phyloP scores from a whole-genome alignment of 2,888 invertebrate species.

The Spodoptera littoralis region DNA sequence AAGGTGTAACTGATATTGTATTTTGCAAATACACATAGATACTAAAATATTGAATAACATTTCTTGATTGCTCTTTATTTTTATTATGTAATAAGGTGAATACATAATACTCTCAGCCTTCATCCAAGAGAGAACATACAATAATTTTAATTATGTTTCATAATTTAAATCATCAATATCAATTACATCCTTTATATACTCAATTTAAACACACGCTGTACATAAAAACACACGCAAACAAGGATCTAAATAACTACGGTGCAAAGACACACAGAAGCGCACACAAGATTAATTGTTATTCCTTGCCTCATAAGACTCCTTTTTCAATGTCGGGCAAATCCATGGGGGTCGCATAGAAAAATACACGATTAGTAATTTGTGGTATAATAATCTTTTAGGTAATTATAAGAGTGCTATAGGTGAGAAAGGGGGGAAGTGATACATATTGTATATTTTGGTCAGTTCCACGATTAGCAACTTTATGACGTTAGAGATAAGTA shows the following conservation, averaged over 20 bases:
- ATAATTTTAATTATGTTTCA: too few species aligned
- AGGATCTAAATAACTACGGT: conserved; percentile 40
- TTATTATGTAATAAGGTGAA: too few species aligned
- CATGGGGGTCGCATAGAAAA: conserved; percentile 75
- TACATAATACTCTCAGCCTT: too few species aligned
- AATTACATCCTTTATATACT: too few species aligned
- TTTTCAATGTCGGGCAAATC: conserved; percentile 66
- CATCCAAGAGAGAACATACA: too few species aligned
- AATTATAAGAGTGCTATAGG: conserved; percentile 3
- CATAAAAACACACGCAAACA: conserved; percentile 38
- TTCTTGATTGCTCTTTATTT: too few species aligned
- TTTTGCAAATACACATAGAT: too few species aligned
- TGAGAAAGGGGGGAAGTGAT: neutral
- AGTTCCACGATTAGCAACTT: neutral
- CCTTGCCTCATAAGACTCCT: conserved; percentile 93
- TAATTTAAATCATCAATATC: too few species aligned
- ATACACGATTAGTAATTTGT: conserved; percentile 75
- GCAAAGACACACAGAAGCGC: conserved; percentile 57
- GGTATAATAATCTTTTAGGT: conserved; percentile 18
- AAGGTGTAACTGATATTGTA: too few species aligned
- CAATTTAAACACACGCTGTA: neutral
- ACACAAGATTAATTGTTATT: conserved; percentile 60
- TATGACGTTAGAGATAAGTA: too few species aligned
- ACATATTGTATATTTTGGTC: neutral
- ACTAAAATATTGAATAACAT: too few species aligned